A percentile compares a stretch with the other conserved stretches of the same genome.
Conservation (phyloP, 37 sponge, comb jelly and placozoan species). For the Dysidea cf. avara region DNA sequence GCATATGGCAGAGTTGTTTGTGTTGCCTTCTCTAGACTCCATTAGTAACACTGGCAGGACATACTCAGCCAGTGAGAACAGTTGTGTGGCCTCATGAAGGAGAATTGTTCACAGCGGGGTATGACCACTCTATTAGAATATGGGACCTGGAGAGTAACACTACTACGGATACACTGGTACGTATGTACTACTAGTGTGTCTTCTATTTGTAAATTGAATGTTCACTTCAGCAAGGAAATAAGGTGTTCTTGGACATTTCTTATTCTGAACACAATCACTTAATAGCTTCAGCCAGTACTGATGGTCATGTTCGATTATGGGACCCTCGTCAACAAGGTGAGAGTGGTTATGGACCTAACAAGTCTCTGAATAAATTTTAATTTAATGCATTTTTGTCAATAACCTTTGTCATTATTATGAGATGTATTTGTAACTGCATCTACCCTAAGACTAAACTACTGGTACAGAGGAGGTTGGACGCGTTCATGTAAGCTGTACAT, state of each 20-base stretch:
- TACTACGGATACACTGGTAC: constrained; percentile 71
- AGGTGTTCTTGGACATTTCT: constrained; percentile 63
- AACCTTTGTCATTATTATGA: no score
- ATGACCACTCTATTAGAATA: constrained; percentile 80
- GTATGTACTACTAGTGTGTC: background rate
- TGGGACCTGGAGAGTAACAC: constrained; percentile 71
- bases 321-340: constrained; percentile 51
- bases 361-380: background rate
- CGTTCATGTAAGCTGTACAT: no score
- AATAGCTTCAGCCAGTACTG: constrained; percentile 76
- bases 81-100: constrained; percentile 57
- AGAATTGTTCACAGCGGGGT: constrained; percentile 67
- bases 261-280: constrained; percentile 10
- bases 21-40: constrained; percentile 57
- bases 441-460: no score
- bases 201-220: constrained; percentile 1
- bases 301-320: constrained; percentile 74
- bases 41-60: constrained; percentile 71
- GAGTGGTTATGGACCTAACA: background rate
- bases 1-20: no score
- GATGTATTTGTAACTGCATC: no score
- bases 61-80: constrained; percentile 61
- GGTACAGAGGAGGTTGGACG: no score
- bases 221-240: constrained; percentile 66
- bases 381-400: background rate